A percentile compares a stretch with the other conserved stretches of the same genome.
Conservation (phyloP, 2,113 vertebrate species). For the Cyprinodon tularosa region DNA sequence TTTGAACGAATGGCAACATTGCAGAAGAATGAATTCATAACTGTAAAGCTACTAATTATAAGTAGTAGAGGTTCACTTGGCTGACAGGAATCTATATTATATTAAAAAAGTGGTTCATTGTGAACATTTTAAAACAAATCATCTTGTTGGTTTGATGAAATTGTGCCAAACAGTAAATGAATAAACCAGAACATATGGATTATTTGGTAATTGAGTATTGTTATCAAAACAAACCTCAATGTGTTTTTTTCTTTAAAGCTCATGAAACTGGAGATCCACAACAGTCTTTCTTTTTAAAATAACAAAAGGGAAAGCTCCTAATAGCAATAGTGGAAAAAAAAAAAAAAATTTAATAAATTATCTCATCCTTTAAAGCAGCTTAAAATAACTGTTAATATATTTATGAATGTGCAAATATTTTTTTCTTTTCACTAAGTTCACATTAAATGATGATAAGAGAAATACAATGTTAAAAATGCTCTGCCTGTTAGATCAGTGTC, state of each 20-base stretch:
- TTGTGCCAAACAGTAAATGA: neutral
- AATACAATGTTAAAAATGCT: neutral
- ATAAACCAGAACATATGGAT: conserved; percentile 16
- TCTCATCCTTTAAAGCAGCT: conserved; percentile 23
- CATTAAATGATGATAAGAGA: neutral
- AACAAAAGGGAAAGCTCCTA: neutral
- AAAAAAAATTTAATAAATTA: neutral
- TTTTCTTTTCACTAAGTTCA: neutral
- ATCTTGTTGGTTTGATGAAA: conserved; percentile 3
- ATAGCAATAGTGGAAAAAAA: neutral
- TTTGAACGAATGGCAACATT: neutral
- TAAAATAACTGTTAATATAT: conserved; percentile 15
- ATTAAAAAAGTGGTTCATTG: neutral
- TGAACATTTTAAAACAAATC: neutral
- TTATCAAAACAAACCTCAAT: neutral
- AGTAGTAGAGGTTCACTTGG: neutral
- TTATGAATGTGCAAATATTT: conserved; percentile 2
- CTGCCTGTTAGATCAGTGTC: conserved; percentile 1
- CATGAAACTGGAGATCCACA: conserved; percentile 1
- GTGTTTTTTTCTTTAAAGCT: conserved; percentile 19
- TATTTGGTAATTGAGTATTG: neutral
- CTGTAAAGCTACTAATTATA: neutral
- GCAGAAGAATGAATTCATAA: neutral
- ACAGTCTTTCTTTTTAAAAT: no score
- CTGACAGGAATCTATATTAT: neutral